Evolutionary conservation across 2,888 invertebrate genomes (phyloP), one percentile per base, ranked within the genome.

Genomic region (Cotesia congregata): DNA sequence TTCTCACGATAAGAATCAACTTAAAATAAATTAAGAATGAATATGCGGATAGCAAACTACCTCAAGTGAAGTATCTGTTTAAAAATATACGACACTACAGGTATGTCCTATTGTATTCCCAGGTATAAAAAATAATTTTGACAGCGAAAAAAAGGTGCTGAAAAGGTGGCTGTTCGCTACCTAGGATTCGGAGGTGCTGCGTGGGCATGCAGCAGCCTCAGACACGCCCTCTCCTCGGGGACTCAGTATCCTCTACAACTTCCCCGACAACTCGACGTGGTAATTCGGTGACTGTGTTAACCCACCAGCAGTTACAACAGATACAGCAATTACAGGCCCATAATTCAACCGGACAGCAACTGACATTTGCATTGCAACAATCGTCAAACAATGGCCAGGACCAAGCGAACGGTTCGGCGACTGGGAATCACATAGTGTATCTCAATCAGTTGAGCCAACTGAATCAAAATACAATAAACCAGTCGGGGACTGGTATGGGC

Each of bases 141-240:
- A 12, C 12, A 40, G 38, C 15, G 30, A 17, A 78, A 74, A 74
- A 80, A 82, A 81, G 80, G 83, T 83, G 83, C 82, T 83, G 83
- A 83, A 86, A 86, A 86, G 89, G 89, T 88, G 88, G 89, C 89
- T 86, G 84, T 84, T 86, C 84, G 89, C 89, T 89, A 85, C 89
- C 89, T 86, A 85, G 85, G 87, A 88, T 88, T 87, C 85, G 86
- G 89, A 87, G 89, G 88, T 86, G 89, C 89, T 89, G 89, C 89
- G 87, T 89, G 89, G 89, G 89, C 88, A 89, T 89, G 89, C 89
- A 89, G 89, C 89, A 89, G 88, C 89, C 89, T 88, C 89, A 89
- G 89, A 88, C 89, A 87, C 89, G 89, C 89, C 89, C 89, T 88
- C 89, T 89, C 85, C 88, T 89, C 86, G 89, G 89, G 89, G 89